These are phyloP conservation scores for Eleginops maclovinus DNA, from an alignment of 2,113 vertebrate genomes.

Conservation along the genomic window DNA sequence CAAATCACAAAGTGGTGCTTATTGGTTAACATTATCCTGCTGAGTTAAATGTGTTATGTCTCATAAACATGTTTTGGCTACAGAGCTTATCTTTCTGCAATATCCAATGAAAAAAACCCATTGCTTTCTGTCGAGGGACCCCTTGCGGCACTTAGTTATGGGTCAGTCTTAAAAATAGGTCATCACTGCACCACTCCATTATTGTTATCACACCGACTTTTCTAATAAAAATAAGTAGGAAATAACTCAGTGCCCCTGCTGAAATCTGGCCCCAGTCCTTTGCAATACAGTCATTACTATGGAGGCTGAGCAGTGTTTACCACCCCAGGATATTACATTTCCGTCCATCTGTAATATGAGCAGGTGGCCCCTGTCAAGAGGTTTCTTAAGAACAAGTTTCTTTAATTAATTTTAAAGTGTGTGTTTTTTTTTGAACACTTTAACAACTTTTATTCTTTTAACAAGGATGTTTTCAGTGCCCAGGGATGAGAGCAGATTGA, in stretches of 20 bases:
- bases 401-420: not conserved
- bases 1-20: too few relatives aligned
- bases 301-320: slow-evolving; percentile 31
- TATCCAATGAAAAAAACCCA: too few relatives aligned
- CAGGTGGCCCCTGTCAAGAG: slow-evolving; percentile 7
- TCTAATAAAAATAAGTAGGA: slow-evolving; percentile 9
- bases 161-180: too few relatives aligned
- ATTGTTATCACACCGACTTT: slow-evolving; percentile 7
- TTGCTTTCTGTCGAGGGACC: too few relatives aligned
- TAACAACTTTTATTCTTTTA: not conserved
- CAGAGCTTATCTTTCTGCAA: too few relatives aligned
- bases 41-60: too few relatives aligned
- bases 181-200: not conserved
- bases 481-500: not conserved
- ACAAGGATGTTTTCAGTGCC: not conserved
- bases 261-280: slow-evolving; percentile 3
- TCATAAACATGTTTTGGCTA: too few relatives aligned
- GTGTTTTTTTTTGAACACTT: not conserved
- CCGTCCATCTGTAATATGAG: slow-evolving; percentile 42
- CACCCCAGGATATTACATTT: slow-evolving; percentile 43
- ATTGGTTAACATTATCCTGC: too few relatives aligned
- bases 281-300: slow-evolving; percentile 32
- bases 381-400: slow-evolving; percentile 18
- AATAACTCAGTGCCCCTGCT: slow-evolving; percentile 17
- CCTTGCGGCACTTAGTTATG: too few relatives aligned